Percentiles rank a stretch among this genome's conserved stretches.
Evolutionary conservation across 2,888 invertebrate species (phyloP).

Genomic region (Agrilus mali): DNA sequence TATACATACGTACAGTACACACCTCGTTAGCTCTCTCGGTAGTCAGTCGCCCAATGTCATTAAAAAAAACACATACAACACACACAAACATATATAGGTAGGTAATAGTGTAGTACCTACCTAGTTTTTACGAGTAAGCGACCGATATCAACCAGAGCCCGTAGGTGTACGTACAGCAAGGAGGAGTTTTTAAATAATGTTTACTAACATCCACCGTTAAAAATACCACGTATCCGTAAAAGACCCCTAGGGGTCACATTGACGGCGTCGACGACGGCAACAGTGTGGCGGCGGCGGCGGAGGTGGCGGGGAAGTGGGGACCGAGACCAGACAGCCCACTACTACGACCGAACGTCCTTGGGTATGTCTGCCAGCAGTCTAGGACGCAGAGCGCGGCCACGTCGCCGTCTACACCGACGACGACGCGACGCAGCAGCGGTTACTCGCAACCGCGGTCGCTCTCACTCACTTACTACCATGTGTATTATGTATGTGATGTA

Average conservation of each 20-base stretch:
- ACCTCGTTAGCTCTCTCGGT: no score
- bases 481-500: no score
- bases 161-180: no score
- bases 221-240: constrained; percentile 13
- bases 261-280: constrained; percentile 9
- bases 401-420: constrained; percentile 18
- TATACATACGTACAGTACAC: no score
- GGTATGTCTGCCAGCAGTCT: constrained; percentile 24
- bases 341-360: constrained; percentile 17
- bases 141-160: constrained; percentile 4
- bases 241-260: constrained; percentile 21
- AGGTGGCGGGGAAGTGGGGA: constrained; percentile 7
- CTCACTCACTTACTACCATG: no score
- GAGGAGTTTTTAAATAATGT: constrained; percentile 5
- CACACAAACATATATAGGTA: background rate
- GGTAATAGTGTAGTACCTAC: constrained; percentile 3
- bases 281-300: background rate
- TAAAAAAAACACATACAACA: no score
- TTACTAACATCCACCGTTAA: constrained; percentile 8
- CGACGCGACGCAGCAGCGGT: background rate
- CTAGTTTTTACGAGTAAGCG: background rate
- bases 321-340: constrained; percentile 19
- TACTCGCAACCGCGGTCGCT: background rate
- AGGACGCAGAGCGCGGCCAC: constrained; percentile 8
- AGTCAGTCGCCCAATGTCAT: background rate